A percentile compares a stretch with the other conserved stretches of the same genome.
Evolutionary conservation across 2,888 invertebrate genomes (phyloP).

Genomic region (Bruchidius siliquastri): DNA sequence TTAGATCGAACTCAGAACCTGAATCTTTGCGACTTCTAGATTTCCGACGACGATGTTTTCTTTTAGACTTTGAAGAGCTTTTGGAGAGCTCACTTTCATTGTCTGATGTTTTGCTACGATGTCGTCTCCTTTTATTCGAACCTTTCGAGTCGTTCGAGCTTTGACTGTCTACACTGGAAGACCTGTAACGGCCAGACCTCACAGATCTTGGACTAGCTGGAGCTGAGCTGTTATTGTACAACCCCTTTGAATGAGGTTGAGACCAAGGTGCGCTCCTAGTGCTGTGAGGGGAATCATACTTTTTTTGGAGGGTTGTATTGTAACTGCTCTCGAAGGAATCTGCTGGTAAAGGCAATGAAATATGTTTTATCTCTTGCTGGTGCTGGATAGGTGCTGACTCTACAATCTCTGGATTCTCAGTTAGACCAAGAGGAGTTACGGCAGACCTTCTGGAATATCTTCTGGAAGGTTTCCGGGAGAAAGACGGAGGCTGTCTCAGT

Average conservation of each 20-base stretch:
- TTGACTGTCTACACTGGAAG: conserved; percentile 84
- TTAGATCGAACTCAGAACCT: conserved; percentile 67
- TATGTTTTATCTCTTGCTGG: conserved; percentile 49
- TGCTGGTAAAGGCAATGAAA: conserved; percentile 56
- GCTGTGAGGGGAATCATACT: conserved; percentile 71
- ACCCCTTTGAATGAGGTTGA: conserved; percentile 65
- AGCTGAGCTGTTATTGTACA: conserved; percentile 55
- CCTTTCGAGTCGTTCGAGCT: conserved; percentile 81
- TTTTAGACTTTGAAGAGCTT: conserved; percentile 74
- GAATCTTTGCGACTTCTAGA: conserved; percentile 72
- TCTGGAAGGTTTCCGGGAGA: conserved; percentile 61
- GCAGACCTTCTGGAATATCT: conserved; percentile 57
- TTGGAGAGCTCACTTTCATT: conserved; percentile 87
- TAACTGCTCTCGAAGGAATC: conserved; percentile 47
- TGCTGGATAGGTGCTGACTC: conserved; percentile 19
- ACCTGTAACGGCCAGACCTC: conserved; percentile 66
- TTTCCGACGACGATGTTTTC: conserved; percentile 70
- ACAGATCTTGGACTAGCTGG: conserved; percentile 76
- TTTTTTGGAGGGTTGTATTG: conserved; percentile 27
- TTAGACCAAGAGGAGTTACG: conserved; percentile 52
- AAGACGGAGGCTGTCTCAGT: conserved; percentile 53
- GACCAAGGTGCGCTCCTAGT: conserved; percentile 79
- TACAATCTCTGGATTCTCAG: conserved; percentile 11
- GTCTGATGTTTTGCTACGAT: conserved; percentile 80
- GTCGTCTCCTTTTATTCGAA: conserved; percentile 65